Conservation (phyloP, 1,140 invertebrate species). For the Heliconius hermathena region DNA sequence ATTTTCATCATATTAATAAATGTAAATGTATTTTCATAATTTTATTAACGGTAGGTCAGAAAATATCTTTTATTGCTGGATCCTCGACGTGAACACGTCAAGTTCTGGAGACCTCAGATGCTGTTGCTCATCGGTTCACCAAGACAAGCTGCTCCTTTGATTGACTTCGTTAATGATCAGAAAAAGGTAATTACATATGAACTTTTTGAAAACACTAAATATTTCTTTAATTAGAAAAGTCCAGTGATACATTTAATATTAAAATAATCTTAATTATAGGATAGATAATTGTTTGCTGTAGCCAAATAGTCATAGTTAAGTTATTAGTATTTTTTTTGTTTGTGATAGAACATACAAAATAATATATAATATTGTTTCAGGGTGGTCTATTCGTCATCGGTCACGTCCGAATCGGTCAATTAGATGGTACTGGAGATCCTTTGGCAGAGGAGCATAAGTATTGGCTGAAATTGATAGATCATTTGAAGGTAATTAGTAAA, state of each 20-base stretch:
- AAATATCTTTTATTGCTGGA: constrained; percentile 98
- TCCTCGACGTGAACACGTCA: constrained; percentile 98
- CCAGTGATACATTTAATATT: too few relatives aligned
- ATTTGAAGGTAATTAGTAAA: constrained; percentile 85
- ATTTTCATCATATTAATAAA: too few relatives aligned
- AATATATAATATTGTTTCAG: constrained; percentile 43
- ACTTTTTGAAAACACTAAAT: too few relatives aligned
- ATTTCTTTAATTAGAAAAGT: too few relatives aligned
- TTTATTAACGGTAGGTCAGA: constrained; percentile 85
- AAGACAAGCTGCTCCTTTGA: constrained; percentile 93
- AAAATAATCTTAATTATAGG: too few relatives aligned
- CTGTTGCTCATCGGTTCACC: constrained; percentile 96
- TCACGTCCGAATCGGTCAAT: constrained; percentile 90
- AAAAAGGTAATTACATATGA: constrained; percentile 88
- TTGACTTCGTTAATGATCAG: constrained; percentile 98
- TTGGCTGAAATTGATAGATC: constrained; percentile 94
- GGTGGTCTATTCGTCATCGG: constrained; percentile 97
- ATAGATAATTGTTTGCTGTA: too few relatives aligned
- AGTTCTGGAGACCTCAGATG: constrained; percentile 99
- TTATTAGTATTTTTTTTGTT: too few relatives aligned
- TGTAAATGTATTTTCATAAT: background rate
- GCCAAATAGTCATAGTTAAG: too few relatives aligned
- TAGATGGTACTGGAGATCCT: constrained; percentile 85
- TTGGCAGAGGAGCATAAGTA: constrained; percentile 89
- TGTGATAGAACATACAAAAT: too few relatives aligned